Conservation (phyloP, 2,888 invertebrate species). For the Drosophila rellima region DNA sequence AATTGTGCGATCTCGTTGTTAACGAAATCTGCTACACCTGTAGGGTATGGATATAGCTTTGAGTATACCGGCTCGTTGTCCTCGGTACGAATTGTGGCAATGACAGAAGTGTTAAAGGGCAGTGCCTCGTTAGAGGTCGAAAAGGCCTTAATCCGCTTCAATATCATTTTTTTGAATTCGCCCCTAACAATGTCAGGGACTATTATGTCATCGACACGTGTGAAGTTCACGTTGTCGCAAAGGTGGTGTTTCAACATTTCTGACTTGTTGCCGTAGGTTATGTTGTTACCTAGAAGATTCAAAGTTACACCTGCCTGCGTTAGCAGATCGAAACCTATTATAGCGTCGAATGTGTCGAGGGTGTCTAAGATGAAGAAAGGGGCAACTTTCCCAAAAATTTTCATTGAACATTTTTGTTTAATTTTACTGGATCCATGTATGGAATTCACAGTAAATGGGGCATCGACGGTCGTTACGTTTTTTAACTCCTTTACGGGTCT, state of each 20-base stretch:
- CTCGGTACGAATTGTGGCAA: background rate
- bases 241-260: background rate
- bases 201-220: background rate
- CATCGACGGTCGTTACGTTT: background rate
- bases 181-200: background rate
- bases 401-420: constrained; percentile 5
- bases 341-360: background rate
- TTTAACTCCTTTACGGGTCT: background rate
- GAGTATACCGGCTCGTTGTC: background rate
- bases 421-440: constrained; percentile 11
- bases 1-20: constrained; percentile 1
- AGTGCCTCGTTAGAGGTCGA: constrained; percentile 9
- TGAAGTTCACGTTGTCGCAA: constrained; percentile 5
- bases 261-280: background rate
- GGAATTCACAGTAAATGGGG: constrained; percentile 12
- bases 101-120: background rate
- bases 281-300: background rate
- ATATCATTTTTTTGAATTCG: background rate
- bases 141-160: background rate
- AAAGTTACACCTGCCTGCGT: background rate
- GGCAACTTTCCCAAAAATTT: background rate
- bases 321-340: constrained; percentile 1
- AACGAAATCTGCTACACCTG: constrained; percentile 1
- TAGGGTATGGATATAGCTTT: background rate
- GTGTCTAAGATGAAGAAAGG: background rate